A percentile compares a stretch with the other conserved stretches of the same genome.
phyloP scores from a whole-genome alignment of 2,888 invertebrate species.

The Ceratothoa steindachneri region DNA sequence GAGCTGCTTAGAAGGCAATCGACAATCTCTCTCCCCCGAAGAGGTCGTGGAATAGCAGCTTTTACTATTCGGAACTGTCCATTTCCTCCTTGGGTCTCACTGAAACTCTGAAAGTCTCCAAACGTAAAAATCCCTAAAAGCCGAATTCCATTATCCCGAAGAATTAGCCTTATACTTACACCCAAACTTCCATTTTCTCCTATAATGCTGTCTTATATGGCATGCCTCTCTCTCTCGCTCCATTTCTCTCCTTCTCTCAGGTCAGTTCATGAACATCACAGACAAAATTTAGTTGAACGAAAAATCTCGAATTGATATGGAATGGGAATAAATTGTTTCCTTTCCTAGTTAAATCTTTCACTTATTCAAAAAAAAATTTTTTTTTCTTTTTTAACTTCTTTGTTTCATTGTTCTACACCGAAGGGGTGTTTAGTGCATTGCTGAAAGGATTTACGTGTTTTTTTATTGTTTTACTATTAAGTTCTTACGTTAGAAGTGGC shows the following conservation, averaged over 20 bases:
- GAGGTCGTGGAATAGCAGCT: not conserved
- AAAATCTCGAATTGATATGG: not conserved
- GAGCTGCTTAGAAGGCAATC: not conserved
- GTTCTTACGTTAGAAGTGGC: no score
- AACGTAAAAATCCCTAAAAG: slow-evolving; percentile 6
- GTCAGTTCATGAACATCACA: not conserved
- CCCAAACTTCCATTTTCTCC: slow-evolving; percentile 1
- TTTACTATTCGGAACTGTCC: not conserved
- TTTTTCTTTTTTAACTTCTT: no score
- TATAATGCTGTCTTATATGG: slow-evolving; percentile 1
- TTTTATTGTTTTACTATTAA: no score
- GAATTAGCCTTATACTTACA: slow-evolving; percentile 8
- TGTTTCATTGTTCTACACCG: no score
- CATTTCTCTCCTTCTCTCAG: slow-evolving; percentile 3
- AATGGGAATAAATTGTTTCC: not conserved
- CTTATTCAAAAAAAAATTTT: no score
- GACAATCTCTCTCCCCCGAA: not conserved
- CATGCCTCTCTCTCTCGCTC: not conserved
- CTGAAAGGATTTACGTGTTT: no score
- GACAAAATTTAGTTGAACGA: not conserved
- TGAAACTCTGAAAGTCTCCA: slow-evolving; percentile 4
- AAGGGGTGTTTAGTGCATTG: no score
- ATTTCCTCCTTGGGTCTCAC: not conserved
- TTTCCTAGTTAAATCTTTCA: no score
- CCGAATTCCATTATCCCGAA: slow-evolving; percentile 4